Percentiles rank a stretch among this genome's conserved stretches.
These are phyloP conservation scores for Tenthredo livida DNA, from an alignment of 2,888 invertebrate species.

Conservation along the genomic window DNA sequence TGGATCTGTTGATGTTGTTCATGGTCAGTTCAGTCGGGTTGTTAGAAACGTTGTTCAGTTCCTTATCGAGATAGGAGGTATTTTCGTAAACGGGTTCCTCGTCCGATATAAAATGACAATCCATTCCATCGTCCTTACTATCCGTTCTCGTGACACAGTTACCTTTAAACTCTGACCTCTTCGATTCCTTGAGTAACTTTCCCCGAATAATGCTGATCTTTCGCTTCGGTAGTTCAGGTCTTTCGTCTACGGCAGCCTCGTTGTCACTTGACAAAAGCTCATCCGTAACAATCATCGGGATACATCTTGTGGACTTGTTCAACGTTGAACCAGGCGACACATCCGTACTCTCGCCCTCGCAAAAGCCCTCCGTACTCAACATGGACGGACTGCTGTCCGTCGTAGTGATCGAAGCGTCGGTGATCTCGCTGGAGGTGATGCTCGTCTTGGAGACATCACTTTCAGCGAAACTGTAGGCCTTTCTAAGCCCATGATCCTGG, in stretches of 20 bases:
- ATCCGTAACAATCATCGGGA: constrained; percentile 58
- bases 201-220: constrained; percentile 57
- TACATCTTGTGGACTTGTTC: constrained; percentile 70
- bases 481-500: constrained; percentile 67
- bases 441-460: constrained; percentile 79
- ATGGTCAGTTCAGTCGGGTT: constrained; percentile 36
- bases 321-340: constrained; percentile 73
- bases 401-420: constrained; percentile 84
- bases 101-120: constrained; percentile 73
- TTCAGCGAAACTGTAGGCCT: constrained; percentile 75
- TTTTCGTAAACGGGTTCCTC: constrained; percentile 75
- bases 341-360: constrained; percentile 75
- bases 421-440: constrained; percentile 84
- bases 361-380: constrained; percentile 75
- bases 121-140: constrained; percentile 76
- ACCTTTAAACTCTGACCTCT: constrained; percentile 42
- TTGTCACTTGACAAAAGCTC: constrained; percentile 68
- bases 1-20: constrained; percentile 38
- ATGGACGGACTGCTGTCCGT: constrained; percentile 77
- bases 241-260: constrained; percentile 60
- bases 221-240: constrained; percentile 54
- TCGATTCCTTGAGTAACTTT: constrained; percentile 57
- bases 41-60: constrained; percentile 25
- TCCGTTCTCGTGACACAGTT: constrained; percentile 68
- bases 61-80: constrained; percentile 59